phyloP scores from a whole-genome alignment of 92 coral and sea anemone genomes.

The Meandrina meandrites region DNA sequence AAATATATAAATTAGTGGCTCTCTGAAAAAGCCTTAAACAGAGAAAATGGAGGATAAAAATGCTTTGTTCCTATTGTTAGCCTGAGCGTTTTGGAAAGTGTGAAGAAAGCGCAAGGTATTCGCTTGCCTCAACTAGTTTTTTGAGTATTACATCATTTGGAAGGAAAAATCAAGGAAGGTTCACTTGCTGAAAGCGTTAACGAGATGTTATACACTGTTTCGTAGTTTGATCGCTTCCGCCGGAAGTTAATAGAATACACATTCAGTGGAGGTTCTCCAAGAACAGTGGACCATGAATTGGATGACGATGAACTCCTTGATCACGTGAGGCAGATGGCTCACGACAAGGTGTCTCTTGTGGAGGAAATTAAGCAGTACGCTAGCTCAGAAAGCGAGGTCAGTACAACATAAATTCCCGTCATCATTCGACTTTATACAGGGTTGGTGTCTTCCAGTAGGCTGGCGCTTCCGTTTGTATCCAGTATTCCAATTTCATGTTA shows the following conservation, averaged over 20 bases:
- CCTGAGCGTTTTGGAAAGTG: not conserved
- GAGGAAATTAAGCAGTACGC: conserved; percentile 75
- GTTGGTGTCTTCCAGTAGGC: too few species aligned
- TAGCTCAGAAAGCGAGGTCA: conserved; percentile 74
- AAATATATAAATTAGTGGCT: too few species aligned
- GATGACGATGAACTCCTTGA: conserved; percentile 90
- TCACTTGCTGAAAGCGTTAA: not conserved
- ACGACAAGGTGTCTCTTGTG: conserved; percentile 70
- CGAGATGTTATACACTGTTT: not conserved
- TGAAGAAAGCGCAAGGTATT: not conserved
- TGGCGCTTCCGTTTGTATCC: too few species aligned
- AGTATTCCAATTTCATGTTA: too few species aligned
- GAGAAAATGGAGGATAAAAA: not conserved
- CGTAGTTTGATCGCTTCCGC: conserved; percentile 86
- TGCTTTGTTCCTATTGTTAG: not conserved
- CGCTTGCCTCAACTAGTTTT: not conserved
- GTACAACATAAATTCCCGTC: not conserved
- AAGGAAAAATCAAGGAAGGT: not conserved
- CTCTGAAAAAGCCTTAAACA: too few species aligned
- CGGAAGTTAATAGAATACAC: conserved; percentile 76
- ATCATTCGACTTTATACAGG: not conserved
- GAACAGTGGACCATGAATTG: conserved; percentile 68
- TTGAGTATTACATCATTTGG: not conserved
- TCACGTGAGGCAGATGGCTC: conserved; percentile 72
- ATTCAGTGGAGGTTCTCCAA: conserved; percentile 61